Base-by-base conservation (phyloP, 2,797 vertebrate genomes). In the Brachyalestes nurse region DNA sequence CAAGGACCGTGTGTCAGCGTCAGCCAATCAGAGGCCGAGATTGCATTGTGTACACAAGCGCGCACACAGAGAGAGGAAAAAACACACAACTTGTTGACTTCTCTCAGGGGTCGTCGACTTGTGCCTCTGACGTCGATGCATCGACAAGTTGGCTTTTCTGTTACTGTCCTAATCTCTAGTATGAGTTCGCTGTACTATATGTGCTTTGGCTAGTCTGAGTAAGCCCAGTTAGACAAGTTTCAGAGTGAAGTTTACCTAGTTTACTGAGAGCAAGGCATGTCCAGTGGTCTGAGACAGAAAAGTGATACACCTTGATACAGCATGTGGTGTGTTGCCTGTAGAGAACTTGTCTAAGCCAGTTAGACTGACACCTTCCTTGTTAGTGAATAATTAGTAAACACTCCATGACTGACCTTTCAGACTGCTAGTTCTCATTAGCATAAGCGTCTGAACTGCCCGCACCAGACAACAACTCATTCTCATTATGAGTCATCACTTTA, bases 341-440 rank as follows among this genome's bases (percentile, higher is more conserved):
- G 85, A 80, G 83, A 82, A 79, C 53, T 80, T 61, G 89, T 79
- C 89, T 82, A 74, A 81, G 82, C 66, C 0, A 28, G 40, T 87
- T 14, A 58, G 62, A n/a, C 58, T 38, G 14, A 72, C 8, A 13
- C 0, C 19, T 45, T 12, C 8, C 12, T 19, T 75, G 70, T 84
- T 65, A 73, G 19, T 17, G 70, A 28, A 65, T 84, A 40, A 85
- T 88, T 85, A 87, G 40, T 69, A 34, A 53, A 40, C 75, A n/a
- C 42, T 47, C 57, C 75, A 76, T 9, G 25, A 3, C 2, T 83
- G 88, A 88, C 89, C 88, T 87, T 82, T 85, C 28, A 69, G 73
- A 77, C 45, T 12, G 38, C 76, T 86, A 83, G 87, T 73, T 82
- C 61, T 69, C 79, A 69, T 77, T 66, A 73, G 25, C 49, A 53